Evolutionary conservation across 2,113 vertebrate genomes (phyloP).

Genomic region (Coryphaenoides rupestris): DNA sequence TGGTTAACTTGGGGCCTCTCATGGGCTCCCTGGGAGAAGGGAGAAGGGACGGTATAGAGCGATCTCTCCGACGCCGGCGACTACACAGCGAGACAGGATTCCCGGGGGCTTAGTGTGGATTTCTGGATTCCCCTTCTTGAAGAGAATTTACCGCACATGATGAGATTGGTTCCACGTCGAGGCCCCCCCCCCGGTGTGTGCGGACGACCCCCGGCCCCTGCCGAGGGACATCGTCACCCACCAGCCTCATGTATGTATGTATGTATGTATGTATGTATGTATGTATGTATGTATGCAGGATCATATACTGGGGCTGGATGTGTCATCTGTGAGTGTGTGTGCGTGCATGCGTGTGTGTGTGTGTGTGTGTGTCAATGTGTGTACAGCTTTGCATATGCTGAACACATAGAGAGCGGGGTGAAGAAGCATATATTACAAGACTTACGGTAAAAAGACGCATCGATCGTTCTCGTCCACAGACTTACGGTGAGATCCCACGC

Average conservation of each 20-base stretch:
- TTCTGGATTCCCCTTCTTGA: neutral
- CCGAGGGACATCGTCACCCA: too few species aligned
- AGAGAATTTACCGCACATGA: conserved; percentile 1
- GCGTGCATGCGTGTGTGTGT: neutral
- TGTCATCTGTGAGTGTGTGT: neutral
- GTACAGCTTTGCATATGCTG: neutral
- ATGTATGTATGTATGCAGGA: neutral
- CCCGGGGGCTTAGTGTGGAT: conserved; percentile 6
- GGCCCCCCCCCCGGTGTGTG: neutral
- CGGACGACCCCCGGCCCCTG: neutral
- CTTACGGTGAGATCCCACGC: too few species aligned
- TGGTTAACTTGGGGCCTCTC: too few species aligned
- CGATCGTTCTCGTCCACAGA: too few species aligned
- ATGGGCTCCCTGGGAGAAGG: too few species aligned
- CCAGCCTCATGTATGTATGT: too few species aligned
- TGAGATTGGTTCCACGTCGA: conserved; percentile 4
- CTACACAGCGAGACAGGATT: neutral
- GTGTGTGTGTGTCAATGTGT: neutral
- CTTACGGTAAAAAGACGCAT: too few species aligned
- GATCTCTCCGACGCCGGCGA: neutral
- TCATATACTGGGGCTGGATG: neutral
- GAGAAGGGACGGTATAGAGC: too few species aligned
- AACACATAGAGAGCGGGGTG: too few species aligned
- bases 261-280: too few species aligned
- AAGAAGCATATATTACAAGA: too few species aligned